Conservation (phyloP, 1,140 invertebrate species). For the Brachionus rubens region DNA sequence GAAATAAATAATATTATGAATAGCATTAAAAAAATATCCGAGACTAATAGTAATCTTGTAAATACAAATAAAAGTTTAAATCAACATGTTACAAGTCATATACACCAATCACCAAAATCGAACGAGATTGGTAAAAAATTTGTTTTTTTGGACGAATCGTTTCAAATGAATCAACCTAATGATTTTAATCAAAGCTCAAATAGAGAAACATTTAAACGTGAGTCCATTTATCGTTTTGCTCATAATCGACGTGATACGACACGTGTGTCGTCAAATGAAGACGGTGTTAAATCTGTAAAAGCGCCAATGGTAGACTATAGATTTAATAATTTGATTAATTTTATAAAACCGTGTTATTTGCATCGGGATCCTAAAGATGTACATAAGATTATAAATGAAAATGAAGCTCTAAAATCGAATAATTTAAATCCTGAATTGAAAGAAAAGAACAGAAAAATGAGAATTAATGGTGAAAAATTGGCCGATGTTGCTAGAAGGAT, state of each 20-base stretch:
- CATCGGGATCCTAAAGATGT: slow-evolving; percentile 10
- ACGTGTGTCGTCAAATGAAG: not conserved
- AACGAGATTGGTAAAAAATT: no score
- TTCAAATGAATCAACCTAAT: no score
- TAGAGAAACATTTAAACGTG: no score
- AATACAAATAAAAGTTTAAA: no score
- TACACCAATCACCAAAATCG: no score
- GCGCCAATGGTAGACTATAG: slow-evolving; percentile 11
- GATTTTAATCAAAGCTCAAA: no score
- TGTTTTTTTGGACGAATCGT: no score
- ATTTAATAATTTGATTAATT: slow-evolving; percentile 35
- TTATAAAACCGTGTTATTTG: slow-evolving; percentile 22
- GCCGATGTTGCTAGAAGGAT: not conserved
- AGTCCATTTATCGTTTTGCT: slow-evolving; percentile 19
- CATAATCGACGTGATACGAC: not conserved
- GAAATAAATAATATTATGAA: no score
- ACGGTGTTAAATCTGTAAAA: not conserved
- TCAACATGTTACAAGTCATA: no score
- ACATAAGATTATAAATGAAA: slow-evolving; percentile 31
- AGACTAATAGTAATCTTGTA: no score
- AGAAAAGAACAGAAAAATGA: slow-evolving; percentile 10
- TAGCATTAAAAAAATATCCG: no score
- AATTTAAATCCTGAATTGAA: not conserved
- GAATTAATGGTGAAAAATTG: not conserved
- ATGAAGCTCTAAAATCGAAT: slow-evolving; percentile 15